Evolutionary conservation across 37 sponge, comb jelly and placozoan genomes (phyloP).

Genomic region (Aplysina aerophoba): DNA sequence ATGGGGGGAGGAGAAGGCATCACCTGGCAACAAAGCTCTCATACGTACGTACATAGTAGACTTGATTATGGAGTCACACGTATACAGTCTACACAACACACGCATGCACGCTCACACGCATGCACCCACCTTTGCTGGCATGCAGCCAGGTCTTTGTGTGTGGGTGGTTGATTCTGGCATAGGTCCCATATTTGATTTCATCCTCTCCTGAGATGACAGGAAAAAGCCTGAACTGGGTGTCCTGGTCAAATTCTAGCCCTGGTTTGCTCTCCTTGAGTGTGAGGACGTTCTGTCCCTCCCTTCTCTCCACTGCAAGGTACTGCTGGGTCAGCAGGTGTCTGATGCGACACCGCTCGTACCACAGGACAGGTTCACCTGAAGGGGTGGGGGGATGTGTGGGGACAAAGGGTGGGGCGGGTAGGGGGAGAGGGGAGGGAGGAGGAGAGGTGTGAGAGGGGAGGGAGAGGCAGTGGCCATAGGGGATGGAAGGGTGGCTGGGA

Average conservation of each 20-base stretch:
- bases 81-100: no score
- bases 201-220: slow-evolving; percentile 74
- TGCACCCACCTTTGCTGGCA: slow-evolving; percentile 43
- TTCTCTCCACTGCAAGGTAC: slow-evolving; percentile 64
- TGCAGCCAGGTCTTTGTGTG: slow-evolving; percentile 69
- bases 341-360: slow-evolving; percentile 77
- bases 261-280: slow-evolving; percentile 9
- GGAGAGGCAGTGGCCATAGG: no score
- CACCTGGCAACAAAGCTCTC: background rate
- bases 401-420: background rate
- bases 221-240: slow-evolving; percentile 64
- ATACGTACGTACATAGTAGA: background rate
- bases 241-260: slow-evolving; percentile 21
- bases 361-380: slow-evolving; percentile 58
- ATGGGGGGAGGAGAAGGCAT: background rate
- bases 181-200: slow-evolving; percentile 54
- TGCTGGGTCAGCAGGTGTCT: slow-evolving; percentile 75
- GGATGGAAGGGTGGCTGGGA: no score
- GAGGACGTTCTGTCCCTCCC: background rate
- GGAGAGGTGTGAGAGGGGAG: no score
- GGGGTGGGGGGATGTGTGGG: background rate
- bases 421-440: background rate
- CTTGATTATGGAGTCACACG: no score
- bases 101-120: no score
- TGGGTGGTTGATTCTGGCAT: slow-evolving; percentile 72